Conservation (phyloP, 2,113 vertebrate genomes). For the Pantherophis guttatus region DNA sequence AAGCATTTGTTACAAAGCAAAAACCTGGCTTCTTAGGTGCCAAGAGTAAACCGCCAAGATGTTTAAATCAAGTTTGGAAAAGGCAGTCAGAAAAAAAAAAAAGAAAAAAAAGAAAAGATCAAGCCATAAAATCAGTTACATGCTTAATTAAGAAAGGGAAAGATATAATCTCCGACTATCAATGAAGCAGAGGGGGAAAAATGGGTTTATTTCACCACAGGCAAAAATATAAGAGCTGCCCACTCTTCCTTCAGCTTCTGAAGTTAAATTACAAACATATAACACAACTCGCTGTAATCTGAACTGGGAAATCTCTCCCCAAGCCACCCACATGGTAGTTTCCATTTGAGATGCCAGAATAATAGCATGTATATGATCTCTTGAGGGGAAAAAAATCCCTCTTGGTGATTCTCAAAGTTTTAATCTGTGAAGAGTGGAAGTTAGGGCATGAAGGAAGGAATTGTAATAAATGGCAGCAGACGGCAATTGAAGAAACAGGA, state of each 20-base stretch:
- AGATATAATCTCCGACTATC: constrained; percentile 60
- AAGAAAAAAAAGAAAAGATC: constrained; percentile 15
- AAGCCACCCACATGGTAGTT: constrained; percentile 54
- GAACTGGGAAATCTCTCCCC: constrained; percentile 38
- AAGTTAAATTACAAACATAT: constrained; percentile 47
- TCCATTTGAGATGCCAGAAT: constrained; percentile 36
- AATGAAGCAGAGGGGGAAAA: constrained; percentile 41
- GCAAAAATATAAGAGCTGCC: constrained; percentile 43
- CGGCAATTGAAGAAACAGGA: constrained; percentile 29
- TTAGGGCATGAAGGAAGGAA: not conserved
- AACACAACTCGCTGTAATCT: constrained; percentile 46
- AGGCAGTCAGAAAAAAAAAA: constrained; percentile 36
- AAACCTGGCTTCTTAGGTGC: constrained; percentile 29
- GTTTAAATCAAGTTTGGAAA: constrained; percentile 55
- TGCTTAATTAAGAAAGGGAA: constrained; percentile 56
- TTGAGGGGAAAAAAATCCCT: constrained; percentile 33
- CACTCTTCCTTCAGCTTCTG: constrained; percentile 7
- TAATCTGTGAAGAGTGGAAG: constrained; percentile 23
- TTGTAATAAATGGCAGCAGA: constrained; percentile 29
- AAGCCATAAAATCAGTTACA: constrained; percentile 60
- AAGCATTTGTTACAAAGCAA: not conserved
- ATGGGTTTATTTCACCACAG: constrained; percentile 53
- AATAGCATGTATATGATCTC: constrained; percentile 22
- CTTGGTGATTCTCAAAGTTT: constrained; percentile 1
- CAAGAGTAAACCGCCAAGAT: constrained; percentile 33